Evolutionary conservation across 2,797 vertebrate genomes (phyloP).

Genomic region (Centroberyx gerrardi): DNA sequence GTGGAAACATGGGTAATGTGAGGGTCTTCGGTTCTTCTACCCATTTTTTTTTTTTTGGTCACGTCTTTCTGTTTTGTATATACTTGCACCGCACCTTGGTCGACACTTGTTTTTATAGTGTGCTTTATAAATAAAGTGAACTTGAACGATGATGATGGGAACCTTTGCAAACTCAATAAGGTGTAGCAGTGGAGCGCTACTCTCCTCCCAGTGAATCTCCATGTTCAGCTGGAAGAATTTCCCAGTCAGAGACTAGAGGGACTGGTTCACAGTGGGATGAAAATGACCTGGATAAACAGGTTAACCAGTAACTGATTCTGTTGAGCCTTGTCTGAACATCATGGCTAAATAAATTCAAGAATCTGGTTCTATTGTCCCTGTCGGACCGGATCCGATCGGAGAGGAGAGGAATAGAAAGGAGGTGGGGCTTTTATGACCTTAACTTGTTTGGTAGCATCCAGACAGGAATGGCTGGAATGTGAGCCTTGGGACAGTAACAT

Average conservation of each 20-base stretch:
- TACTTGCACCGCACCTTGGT: too few relatives aligned
- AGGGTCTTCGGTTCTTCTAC: too few relatives aligned
- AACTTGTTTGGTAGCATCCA: constrained; percentile 68
- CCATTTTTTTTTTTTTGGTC: too few relatives aligned
- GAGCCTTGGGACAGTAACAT: constrained; percentile 69
- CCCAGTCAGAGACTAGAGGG: constrained; percentile 10
- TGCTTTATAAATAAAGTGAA: neutral
- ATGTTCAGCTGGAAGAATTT: constrained; percentile 23
- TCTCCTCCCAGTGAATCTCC: constrained; percentile 5
- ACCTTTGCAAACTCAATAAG: constrained; percentile 22
- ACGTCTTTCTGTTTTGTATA: too few relatives aligned
- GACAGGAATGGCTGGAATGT: constrained; percentile 78
- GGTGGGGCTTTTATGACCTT: constrained; percentile 53
- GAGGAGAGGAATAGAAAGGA: neutral
- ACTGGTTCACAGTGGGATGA: constrained; percentile 4
- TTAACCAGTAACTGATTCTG: constrained; percentile 17
- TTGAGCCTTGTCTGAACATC: neutral
- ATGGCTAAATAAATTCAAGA: neutral
- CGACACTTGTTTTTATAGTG: too few relatives aligned
- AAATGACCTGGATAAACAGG: constrained; percentile 17
- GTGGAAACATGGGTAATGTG: neutral
- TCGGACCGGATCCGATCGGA: neutral
- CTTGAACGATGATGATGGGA: neutral
- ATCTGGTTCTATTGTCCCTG: too few relatives aligned
- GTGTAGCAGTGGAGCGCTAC: neutral